Percentiles rank a stretch among this genome's conserved stretches.
phyloP scores from a whole-genome alignment of 1,140 invertebrate genomes.

The Camponotus vicinus region DNA sequence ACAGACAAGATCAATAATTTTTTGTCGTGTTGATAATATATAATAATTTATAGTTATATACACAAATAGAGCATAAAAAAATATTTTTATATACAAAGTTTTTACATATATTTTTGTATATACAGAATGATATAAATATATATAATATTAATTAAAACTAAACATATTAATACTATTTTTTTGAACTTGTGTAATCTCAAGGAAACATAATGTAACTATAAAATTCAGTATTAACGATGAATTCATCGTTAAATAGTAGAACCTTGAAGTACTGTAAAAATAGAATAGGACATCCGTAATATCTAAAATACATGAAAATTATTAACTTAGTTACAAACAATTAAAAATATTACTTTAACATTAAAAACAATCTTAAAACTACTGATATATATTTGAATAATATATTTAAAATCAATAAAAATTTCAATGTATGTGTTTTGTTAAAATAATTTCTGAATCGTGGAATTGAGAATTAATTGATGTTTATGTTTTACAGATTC shows the following conservation, averaged over 20 bases:
- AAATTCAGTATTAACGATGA: not conserved
- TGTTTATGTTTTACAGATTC: not conserved
- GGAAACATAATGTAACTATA: not conserved
- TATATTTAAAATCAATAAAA: constrained; percentile 16
- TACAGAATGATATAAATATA: not conserved
- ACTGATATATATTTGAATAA: not conserved
- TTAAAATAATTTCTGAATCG: not conserved
- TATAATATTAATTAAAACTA: constrained; percentile 18
- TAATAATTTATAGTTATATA: no score
- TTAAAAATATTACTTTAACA: not conserved
- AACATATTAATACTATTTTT: constrained; percentile 7
- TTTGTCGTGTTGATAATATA: not conserved
- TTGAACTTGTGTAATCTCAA: not conserved
- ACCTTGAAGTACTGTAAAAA: constrained; percentile 76
- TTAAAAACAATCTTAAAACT: not conserved
- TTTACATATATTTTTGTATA: constrained; percentile 38
- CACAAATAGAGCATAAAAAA: not conserved
- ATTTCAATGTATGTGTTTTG: not conserved
- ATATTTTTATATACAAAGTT: constrained; percentile 28
- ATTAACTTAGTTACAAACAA: constrained; percentile 8
- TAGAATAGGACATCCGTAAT: constrained; percentile 76
- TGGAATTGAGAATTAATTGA: not conserved
- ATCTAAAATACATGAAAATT: constrained; percentile 68
- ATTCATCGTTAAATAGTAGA: constrained; percentile 42
- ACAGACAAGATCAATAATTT: not conserved